Conservation (phyloP, 2,797 vertebrate species). For the Dicrostonyx torquatus region DNA sequence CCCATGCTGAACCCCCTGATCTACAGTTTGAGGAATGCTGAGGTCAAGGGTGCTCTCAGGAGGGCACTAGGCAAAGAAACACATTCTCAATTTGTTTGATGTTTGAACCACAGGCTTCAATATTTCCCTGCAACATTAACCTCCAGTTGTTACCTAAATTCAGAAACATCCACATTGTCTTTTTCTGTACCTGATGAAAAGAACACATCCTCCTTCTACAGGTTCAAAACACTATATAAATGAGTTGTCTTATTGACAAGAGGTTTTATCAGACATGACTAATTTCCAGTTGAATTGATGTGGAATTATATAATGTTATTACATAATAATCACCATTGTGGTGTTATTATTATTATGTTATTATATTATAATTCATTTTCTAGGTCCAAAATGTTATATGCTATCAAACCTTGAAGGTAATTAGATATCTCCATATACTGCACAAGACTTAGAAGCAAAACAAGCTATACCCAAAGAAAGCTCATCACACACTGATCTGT, state of each 20-base stretch:
- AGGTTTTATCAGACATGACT: neutral
- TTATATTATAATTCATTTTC: neutral
- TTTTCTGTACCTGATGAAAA: rapidly evolving
- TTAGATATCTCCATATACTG: neutral
- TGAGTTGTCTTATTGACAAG: neutral
- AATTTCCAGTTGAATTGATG: neutral
- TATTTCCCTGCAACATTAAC: too few species aligned
- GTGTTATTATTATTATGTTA: neutral
- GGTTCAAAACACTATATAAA: neutral
- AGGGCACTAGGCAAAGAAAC: neutral
- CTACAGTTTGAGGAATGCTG: neutral
- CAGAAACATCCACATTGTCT: neutral
- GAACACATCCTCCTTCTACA: neutral
- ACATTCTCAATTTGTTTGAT: neutral
- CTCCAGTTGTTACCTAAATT: neutral
- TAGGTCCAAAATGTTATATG: neutral
- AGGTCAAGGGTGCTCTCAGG: slow-evolving; percentile 51
- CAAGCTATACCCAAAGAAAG: neutral
- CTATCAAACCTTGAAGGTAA: neutral
- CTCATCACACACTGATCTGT: neutral
- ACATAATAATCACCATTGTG: neutral
- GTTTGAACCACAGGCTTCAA: neutral
- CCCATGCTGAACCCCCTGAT: neutral
- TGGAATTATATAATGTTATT: neutral
- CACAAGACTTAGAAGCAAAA: neutral